These are phyloP conservation scores for Drosophila tanythrix DNA, from an alignment of 2,888 invertebrate genomes.

Conservation along the genomic window DNA sequence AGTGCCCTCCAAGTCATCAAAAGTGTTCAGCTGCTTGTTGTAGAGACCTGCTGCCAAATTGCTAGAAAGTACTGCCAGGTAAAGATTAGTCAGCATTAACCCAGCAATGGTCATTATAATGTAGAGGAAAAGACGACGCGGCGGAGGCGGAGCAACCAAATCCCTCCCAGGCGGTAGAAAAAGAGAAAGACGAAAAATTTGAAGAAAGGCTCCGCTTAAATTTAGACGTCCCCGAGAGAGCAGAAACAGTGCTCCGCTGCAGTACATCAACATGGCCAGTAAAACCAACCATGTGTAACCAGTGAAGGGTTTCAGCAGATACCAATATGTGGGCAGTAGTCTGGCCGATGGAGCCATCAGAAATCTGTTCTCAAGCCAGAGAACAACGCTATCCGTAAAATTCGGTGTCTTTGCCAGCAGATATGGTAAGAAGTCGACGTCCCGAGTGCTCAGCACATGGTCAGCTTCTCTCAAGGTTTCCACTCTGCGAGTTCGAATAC, in stretches of 20 bases:
- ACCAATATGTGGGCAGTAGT: constrained; percentile 49
- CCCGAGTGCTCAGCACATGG: constrained; percentile 36
- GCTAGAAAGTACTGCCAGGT: constrained; percentile 63
- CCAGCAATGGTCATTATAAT: constrained; percentile 52
- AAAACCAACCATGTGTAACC: constrained; percentile 39
- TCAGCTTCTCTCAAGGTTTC: constrained; percentile 29
- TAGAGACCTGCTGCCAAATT: constrained; percentile 65
- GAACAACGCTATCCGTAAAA: constrained; percentile 53
- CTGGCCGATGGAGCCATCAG: constrained; percentile 60
- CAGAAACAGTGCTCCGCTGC: constrained; percentile 49
- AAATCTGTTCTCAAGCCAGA: constrained; percentile 52
- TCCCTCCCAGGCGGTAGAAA: constrained; percentile 38
- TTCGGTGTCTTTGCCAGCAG: constrained; percentile 46
- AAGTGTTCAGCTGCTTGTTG: constrained; percentile 55
- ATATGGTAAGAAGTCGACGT: constrained; percentile 60
- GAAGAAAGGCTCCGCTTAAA: constrained; percentile 47
- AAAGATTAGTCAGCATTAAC: constrained; percentile 65
- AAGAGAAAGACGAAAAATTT: constrained; percentile 39
- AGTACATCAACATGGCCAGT: constrained; percentile 46
- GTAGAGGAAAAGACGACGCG: constrained; percentile 43
- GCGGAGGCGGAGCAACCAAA: constrained; percentile 13
- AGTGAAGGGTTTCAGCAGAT: constrained; percentile 51
- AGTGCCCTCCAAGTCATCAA: constrained; percentile 61
- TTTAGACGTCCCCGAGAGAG: constrained; percentile 21
- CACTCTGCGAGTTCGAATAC: constrained; percentile 17